Evolutionary conservation across 2,113 vertebrate genomes (phyloP).

Genomic region (Indicator maculatus): DNA sequence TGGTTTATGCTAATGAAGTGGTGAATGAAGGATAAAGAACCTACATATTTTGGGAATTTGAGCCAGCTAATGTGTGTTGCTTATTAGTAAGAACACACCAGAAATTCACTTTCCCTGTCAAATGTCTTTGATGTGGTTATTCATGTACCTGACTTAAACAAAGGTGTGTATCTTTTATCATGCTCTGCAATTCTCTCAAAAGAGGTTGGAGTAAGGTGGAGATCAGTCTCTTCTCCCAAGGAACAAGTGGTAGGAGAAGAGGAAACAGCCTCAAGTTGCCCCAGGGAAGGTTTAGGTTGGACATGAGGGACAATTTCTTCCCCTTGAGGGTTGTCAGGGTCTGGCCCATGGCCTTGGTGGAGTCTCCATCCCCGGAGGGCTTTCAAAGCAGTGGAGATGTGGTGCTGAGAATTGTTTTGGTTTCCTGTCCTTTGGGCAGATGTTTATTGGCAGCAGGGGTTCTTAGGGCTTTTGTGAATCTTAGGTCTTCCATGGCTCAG

Average conservation of each 20-base stretch:
- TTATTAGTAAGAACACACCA: not conserved
- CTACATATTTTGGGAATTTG: not conserved
- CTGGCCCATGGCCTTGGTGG: too few relatives aligned
- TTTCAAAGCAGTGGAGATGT: too few relatives aligned
- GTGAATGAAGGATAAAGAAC: not conserved
- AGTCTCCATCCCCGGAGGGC: too few relatives aligned
- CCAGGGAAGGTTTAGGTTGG: too few relatives aligned
- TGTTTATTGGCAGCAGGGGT: not conserved
- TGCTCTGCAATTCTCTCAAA: too few relatives aligned
- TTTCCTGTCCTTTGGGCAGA: not conserved
- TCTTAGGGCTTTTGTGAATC: not conserved
- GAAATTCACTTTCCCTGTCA: not conserved
- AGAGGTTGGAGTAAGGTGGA: too few relatives aligned
- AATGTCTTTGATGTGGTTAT: not conserved
- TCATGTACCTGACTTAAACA: not conserved
- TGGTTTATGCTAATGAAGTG: constrained; percentile 1
- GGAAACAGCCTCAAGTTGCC: too few relatives aligned
- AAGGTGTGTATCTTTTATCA: not conserved
- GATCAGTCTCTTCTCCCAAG: too few relatives aligned
- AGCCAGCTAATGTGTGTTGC: not conserved
- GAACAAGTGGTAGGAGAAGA: too few relatives aligned
- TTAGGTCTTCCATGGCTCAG: not conserved
- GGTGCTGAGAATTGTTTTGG: not conserved
- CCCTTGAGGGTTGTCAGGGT: too few relatives aligned
- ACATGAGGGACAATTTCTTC: too few relatives aligned